Base-by-base conservation (phyloP, 2,888 invertebrate species). In the Zygogramma bicolorata region DNA sequence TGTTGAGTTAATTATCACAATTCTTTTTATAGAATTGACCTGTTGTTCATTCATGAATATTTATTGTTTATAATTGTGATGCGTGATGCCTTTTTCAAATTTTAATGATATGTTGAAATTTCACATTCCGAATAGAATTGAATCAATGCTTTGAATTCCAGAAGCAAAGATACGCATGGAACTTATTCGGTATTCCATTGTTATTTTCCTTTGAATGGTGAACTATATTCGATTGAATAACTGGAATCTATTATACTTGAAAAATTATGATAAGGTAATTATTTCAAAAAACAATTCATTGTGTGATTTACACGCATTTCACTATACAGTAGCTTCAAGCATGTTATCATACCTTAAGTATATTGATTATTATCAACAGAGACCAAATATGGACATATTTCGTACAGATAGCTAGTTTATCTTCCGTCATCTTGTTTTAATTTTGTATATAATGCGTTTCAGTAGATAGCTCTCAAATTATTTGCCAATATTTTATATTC, bases 41-140 rank as follows among this genome's bases (percentile, higher is more conserved):
- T 53, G 53, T 53, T 27, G 53, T 25, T 25, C 53, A 53, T n/a
- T 27, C 53, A 53, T 53, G 53, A 53, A 53, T 53, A 53, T 53
- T 53, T 27, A 53, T 10, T 53, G 53, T 53, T 53, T 53, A 27
- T 25, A 25, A 27, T 53, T 53, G 15, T 46, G 5, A 13, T 22
- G 53, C 53, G 25, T 25, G 53, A 22, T 13, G n/a, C 13, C 25
- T 20, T 20, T 46, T 20, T 25, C 25, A 53, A 53, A 53, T 27
- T 53, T 5, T 10, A 53, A 53, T 46, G 18, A 53, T 27, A 22
- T 53, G 22, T 25, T 27, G 53, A 53, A 53, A 53, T 22, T 53
- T 53, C 53, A 27, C 53, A 53, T 53, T 27, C 25, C 18, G 13
- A 1, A 27, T 13, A n/a, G 53, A 22, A 53, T 22, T 53, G 22